These are phyloP conservation scores for Ricordea florida DNA, from an alignment of 92 coral and sea anemone species.

Conservation along the genomic window DNA sequence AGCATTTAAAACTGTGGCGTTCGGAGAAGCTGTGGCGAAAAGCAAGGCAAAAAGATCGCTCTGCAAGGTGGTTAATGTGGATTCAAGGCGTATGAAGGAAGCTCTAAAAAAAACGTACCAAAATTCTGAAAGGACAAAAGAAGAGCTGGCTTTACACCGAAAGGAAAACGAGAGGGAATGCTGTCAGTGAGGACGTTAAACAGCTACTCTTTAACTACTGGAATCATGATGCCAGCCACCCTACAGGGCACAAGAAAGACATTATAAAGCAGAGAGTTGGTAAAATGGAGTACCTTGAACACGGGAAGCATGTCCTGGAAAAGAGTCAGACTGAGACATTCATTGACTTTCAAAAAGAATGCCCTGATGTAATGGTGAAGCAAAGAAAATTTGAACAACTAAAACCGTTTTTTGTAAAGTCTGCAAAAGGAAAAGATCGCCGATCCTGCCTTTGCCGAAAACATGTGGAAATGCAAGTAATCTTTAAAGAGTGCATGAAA, in stretches of 20 bases:
- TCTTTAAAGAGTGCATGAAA: conserved; percentile 55
- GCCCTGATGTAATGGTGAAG: conserved; percentile 32
- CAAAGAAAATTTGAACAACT: conserved; percentile 59
- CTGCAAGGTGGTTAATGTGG: conserved; percentile 5
- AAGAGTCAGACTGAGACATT: conserved; percentile 62
- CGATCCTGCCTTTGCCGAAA: conserved; percentile 54
- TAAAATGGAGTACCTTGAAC: conserved; percentile 26
- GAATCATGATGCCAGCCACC: conserved; percentile 29
- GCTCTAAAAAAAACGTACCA: neutral
- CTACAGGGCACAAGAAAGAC: conserved; percentile 36
- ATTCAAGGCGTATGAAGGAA: neutral
- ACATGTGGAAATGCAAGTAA: conserved; percentile 55
- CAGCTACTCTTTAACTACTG: conserved; percentile 10
- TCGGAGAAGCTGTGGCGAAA: neutral
- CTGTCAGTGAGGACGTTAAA: conserved; percentile 13
- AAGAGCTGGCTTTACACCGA: conserved; percentile 8
- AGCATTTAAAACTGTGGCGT: conserved; percentile 18
- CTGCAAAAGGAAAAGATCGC: conserved; percentile 54
- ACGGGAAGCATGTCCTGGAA: conserved; percentile 56
- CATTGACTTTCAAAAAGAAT: conserved; percentile 19
- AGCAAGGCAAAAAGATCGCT: conserved; percentile 17
- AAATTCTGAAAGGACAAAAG: neutral
- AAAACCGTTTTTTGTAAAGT: conserved; percentile 56
- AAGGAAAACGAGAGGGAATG: conserved; percentile 1
- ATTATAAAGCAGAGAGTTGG: conserved; percentile 20